Conservation (phyloP, 37 sponge, comb jelly and placozoan species). For the Spongilla lacustris region DNA sequence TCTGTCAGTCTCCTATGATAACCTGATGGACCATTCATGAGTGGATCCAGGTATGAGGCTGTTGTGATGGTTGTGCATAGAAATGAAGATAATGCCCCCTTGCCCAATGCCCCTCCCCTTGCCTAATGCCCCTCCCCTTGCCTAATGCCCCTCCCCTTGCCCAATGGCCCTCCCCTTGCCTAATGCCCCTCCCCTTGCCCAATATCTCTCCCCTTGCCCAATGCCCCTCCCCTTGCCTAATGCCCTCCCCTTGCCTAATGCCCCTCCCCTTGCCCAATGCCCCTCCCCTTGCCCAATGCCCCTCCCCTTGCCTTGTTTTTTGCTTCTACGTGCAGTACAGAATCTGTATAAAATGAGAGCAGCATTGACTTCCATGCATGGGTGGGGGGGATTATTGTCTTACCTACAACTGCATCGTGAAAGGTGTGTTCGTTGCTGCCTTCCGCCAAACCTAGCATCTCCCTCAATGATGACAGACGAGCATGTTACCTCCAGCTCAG, state of each 20-base stretch:
- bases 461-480: background rate
- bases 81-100: too few relatives aligned
- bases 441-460: background rate
- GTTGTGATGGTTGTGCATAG: background rate
- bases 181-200: too few relatives aligned
- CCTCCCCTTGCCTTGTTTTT: background rate
- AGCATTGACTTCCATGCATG: background rate
- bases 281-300: too few relatives aligned
- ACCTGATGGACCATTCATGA: constrained; percentile 8
- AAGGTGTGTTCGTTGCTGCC: background rate
- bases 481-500: background rate
- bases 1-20: constrained; percentile 41
- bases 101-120: too few relatives aligned
- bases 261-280: too few relatives aligned
- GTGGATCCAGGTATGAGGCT: constrained; percentile 14
- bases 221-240: too few relatives aligned
- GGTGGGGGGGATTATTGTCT: background rate
- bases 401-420: background rate
- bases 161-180: too few relatives aligned
- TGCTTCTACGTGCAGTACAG: background rate
- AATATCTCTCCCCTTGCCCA: too few relatives aligned
- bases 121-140: too few relatives aligned
- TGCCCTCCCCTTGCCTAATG: too few relatives aligned
- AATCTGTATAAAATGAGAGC: background rate
- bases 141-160: too few relatives aligned